Evolutionary conservation across 2,113 vertebrate species (phyloP).

Genomic region (Neogale vison): DNA sequence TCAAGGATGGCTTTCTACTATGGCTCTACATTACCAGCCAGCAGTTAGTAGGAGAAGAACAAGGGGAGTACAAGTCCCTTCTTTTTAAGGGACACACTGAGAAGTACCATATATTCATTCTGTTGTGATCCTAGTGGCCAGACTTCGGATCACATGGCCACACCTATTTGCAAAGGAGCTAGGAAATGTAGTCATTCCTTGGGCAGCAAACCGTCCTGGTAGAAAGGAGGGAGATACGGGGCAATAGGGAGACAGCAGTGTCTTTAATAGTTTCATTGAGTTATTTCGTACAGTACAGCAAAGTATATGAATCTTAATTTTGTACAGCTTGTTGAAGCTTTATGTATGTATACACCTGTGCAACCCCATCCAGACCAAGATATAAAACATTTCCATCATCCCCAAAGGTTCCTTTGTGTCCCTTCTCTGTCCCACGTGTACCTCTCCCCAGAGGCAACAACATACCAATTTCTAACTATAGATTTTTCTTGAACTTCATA

Average conservation of each 20-base stretch:
- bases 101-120: not conserved
- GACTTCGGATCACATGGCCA: not conserved
- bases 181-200: not conserved
- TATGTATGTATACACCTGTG: not conserved
- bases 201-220: not conserved
- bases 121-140: not conserved
- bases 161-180: not conserved
- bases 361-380: not conserved
- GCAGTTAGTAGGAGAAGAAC: not conserved
- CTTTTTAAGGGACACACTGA: not conserved
- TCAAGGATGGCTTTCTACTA: not conserved
- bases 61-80: not conserved
- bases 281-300: not conserved
- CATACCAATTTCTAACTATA: not conserved
- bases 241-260: not conserved
- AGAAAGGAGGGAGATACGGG: not conserved
- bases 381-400: not conserved
- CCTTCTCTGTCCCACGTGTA: not conserved
- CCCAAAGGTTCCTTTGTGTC: not conserved
- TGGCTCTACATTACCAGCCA: not conserved
- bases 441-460: not conserved
- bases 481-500: not conserved
- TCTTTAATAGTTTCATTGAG: not conserved
- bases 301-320: not conserved
- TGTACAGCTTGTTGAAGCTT: not conserved